These are phyloP conservation scores for Liposcelis brunnea DNA, from an alignment of 2,888 invertebrate species.

Conservation along the genomic window DNA sequence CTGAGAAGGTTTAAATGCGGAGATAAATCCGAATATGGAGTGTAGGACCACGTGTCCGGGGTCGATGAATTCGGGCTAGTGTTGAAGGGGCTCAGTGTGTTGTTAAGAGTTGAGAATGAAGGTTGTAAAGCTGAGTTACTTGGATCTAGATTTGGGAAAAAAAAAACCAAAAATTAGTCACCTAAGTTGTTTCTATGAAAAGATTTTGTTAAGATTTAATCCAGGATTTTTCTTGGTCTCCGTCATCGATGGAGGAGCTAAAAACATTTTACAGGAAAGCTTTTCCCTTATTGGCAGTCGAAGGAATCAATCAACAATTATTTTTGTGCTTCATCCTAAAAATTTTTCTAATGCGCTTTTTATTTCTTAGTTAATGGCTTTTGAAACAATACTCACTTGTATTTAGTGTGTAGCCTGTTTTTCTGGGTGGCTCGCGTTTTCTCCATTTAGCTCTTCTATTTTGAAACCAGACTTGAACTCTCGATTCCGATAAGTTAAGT, in stretches of 20 bases:
- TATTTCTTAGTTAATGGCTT: too few species aligned
- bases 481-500: slow-evolving; percentile 65
- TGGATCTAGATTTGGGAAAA: neutral
- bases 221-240: too few species aligned
- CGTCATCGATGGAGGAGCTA: too few species aligned
- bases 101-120: slow-evolving; percentile 1
- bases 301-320: too few species aligned
- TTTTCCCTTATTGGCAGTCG: too few species aligned
- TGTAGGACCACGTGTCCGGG: slow-evolving; percentile 5
- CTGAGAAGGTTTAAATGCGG: slow-evolving; percentile 6
- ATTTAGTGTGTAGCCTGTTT: slow-evolving; percentile 44
- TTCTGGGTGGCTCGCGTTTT: slow-evolving; percentile 81
- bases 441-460: slow-evolving; percentile 89
- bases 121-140: neutral
- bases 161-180: too few species aligned
- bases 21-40: neutral
- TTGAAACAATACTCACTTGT: too few species aligned
- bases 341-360: too few species aligned
- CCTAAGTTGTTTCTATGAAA: too few species aligned
- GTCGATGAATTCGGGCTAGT: neutral
- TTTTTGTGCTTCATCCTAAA: too few species aligned
- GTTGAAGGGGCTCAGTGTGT: neutral
- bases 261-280: too few species aligned
- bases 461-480: slow-evolving; percentile 65
- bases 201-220: too few species aligned